Base-by-base conservation (phyloP, 2,888 invertebrate species). In the Eupsilia transversa region DNA sequence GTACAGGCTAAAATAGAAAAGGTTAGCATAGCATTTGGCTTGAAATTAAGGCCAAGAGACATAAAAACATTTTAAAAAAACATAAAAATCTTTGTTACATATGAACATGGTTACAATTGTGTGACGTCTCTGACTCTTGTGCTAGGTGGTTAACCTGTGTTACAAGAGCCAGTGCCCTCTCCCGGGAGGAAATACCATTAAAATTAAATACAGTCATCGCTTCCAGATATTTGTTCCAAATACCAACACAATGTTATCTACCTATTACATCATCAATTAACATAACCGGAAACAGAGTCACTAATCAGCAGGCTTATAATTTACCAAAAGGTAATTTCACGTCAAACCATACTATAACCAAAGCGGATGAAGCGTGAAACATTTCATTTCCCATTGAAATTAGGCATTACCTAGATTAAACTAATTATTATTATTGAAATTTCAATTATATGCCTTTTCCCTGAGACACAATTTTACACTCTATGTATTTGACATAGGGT, bases 311-410 rank as follows among this genome's bases (percentile, higher is more conserved):
- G 33, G 27, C 46, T 49, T 67, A 23, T 41, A 67, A 57, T 67
- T n/a, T 46, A 27, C 14, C 43, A 69, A 71, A 46, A 63, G 67
- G 35, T 52, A 71, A 77, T 77, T 68, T 77, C 27, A 74, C 38
- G 38, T 72, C 43, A 72, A 72, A 73, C 59, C 33, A 49, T 54
- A 30, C 38, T 17, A 54, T 57, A 59, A 73, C 56, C 60, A 68
- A 77, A 64, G 2, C 49, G 54, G 72, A 77, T 85, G 64, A 75
- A 59, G 63, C 69, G 41, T 77, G 72, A 64, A 80, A 46, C 4
- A 9, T 41, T 74, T n/a, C 63, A 27, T 72, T 69, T 76, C 33
- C 41, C 46, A 71, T 70, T 74, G 70, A 66, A 60, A 75, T 61
- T 71, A 35, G 35, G 46, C 46, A 23, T 23, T 23, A 46, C 2